Conservation (phyloP, 2,797 vertebrate species). For the Crax fasciolata region DNA sequence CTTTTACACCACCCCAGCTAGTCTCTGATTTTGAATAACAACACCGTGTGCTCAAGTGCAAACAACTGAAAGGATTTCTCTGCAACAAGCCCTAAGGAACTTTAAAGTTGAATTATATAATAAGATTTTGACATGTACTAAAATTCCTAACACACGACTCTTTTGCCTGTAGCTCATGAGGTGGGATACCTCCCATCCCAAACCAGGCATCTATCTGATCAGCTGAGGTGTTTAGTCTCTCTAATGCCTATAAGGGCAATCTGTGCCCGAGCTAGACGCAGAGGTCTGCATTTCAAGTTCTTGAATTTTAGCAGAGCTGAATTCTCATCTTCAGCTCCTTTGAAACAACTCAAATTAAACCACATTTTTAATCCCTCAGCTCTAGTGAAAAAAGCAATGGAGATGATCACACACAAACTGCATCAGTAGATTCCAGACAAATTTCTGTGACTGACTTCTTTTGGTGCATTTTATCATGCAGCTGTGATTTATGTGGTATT, state of each 20-base stretch:
- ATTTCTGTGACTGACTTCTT: fast-evolving
- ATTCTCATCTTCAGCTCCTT: neutral
- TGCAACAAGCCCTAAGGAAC: fast-evolving
- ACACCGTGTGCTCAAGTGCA: neutral
- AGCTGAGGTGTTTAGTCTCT: neutral
- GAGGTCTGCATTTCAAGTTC: fast-evolving
- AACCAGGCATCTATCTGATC: neutral
- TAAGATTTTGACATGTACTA: fast-evolving
- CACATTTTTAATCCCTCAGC: neutral
- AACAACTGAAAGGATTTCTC: neutral
- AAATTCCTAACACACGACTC: neutral
- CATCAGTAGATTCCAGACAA: neutral
- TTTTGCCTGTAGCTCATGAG: neutral
- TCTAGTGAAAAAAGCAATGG: neutral
- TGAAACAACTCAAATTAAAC: neutral
- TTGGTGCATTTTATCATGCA: fast-evolving
- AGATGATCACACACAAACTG: neutral
- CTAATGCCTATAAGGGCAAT: neutral
- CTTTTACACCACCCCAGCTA: neutral
- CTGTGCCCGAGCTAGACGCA: neutral
- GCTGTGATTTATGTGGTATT: neutral
- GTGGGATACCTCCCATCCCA: neutral
- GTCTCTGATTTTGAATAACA: neutral
- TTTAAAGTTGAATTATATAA: neutral
- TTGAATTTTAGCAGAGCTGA: fast-evolving